Evolutionary conservation across 2,113 vertebrate species (phyloP).

Genomic region (Sinocyclocheilus rhinocerous): DNA sequence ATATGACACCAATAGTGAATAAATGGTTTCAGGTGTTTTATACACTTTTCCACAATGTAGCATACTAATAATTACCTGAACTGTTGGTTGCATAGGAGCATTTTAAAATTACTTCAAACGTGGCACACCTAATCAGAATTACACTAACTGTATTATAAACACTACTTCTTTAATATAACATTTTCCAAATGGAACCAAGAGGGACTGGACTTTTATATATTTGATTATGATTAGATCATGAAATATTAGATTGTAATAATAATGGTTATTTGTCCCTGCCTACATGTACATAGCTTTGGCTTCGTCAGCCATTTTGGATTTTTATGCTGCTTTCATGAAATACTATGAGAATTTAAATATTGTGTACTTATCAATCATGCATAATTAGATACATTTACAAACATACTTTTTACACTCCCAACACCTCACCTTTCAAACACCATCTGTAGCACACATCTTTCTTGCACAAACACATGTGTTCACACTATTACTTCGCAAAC

Average conservation of each 20-base stretch:
- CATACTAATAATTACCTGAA: too few relatives aligned
- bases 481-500: neutral
- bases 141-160: neutral
- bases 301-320: neutral
- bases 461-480: neutral
- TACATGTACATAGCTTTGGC: neutral
- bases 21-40: neutral
- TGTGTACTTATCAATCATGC: neutral
- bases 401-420: neutral
- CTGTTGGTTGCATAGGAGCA: neutral
- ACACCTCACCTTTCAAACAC: neutral
- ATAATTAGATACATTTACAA: neutral
- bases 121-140: neutral
- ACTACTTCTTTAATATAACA: neutral
- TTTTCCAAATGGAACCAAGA: neutral
- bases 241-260: neutral
- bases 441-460: constrained; percentile 22
- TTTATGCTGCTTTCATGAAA: neutral
- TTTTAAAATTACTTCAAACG: neutral
- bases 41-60: too few relatives aligned
- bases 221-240: neutral
- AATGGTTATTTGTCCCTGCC: neutral
- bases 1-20: neutral
- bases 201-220: neutral
- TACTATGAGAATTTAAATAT: neutral